Base-by-base conservation (phyloP, 2,113 vertebrate genomes). In the Saimiri boliviensis region DNA sequence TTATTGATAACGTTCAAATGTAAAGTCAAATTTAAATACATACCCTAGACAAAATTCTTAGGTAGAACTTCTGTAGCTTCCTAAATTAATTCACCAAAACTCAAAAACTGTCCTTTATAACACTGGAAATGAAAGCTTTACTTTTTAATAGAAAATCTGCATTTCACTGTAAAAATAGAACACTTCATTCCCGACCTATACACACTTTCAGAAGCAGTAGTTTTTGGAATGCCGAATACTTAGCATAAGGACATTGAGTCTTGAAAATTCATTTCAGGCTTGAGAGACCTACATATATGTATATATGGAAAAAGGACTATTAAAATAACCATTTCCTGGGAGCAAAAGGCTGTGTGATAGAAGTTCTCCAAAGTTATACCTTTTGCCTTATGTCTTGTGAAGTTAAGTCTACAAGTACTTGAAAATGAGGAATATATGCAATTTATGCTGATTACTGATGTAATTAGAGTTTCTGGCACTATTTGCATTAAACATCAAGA, bases 241-340 rank as follows among this genome's bases (percentile, higher is more conserved):
- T 97, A 94, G 66, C 96, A 97, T 95, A 94, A 95, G 96, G 94
- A 94, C 77, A 94, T 49, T 95, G 82, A 94, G 30, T 88, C 81
- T 76, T 85, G 35, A 95, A 96, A 97, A 95, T 96, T 96, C 91
- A 96, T 94, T 97, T 97, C 85, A 98, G 70, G 93, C 81, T 94
- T 95, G 79, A 95, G 32, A 93, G 42, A 95, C 42, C 49, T 86
- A 77, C 9, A 66, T 54, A 35, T n/a, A 12, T 37, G 25, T 79
- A 58, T 14, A 60, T 13, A 14, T 32, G 27, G 60, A 32, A 63
- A 73, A 7, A 81, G 25, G 20, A 70, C n/a, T 92, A 86, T 89
- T 93, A 93, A 88, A 83, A 93, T 63, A 52, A 92, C 21, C 45
- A 90, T 32, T 84, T 95, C 63, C 25, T 84, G 25, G 52, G 81